Evolutionary conservation across 2,113 vertebrate species (phyloP).

Genomic region (Colistium nudipinnis): DNA sequence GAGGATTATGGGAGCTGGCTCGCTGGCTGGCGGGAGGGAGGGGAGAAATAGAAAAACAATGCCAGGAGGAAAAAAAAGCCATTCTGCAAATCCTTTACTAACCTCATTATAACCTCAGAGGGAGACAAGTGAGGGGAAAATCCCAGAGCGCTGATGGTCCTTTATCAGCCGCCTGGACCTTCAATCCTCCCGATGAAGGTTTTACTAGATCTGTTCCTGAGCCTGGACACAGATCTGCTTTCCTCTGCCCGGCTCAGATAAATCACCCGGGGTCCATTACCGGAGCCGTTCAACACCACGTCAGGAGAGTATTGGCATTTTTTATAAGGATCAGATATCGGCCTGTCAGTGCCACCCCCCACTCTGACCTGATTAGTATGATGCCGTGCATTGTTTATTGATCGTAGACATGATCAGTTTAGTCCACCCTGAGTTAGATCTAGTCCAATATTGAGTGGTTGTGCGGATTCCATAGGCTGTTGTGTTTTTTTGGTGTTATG

Average conservation of each 20-base stretch:
- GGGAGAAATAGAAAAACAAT: conserved; percentile 56
- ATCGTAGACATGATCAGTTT: background rate
- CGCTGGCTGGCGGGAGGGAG: conserved; percentile 12
- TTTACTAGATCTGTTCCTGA: conserved; percentile 26
- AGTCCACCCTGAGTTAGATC: background rate
- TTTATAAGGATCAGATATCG: background rate
- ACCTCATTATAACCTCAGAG: conserved; percentile 69
- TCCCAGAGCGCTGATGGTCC: conserved; percentile 38
- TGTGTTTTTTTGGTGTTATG: no score
- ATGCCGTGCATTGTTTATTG: background rate
- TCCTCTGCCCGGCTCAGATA: background rate
- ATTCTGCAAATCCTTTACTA: conserved; percentile 55
- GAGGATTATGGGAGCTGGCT: conserved; percentile 54
- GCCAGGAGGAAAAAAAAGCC: conserved; percentile 30
- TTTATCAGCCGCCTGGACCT: conserved; percentile 40
- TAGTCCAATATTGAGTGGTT: background rate
- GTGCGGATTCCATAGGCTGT: background rate
- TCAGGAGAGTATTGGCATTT: background rate
- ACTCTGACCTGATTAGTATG: conserved; percentile 10
- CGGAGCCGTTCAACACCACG: background rate
- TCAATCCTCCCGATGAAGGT: conserved; percentile 43
- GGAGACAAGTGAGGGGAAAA: conserved; percentile 43
- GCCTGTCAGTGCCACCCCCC: background rate
- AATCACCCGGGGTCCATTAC: conserved; percentile 8
- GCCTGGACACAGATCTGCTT: conserved; percentile 12